These are phyloP conservation scores for Enteromius fasciolatus DNA, from an alignment of 2,797 vertebrate species.

Conservation along the genomic window DNA sequence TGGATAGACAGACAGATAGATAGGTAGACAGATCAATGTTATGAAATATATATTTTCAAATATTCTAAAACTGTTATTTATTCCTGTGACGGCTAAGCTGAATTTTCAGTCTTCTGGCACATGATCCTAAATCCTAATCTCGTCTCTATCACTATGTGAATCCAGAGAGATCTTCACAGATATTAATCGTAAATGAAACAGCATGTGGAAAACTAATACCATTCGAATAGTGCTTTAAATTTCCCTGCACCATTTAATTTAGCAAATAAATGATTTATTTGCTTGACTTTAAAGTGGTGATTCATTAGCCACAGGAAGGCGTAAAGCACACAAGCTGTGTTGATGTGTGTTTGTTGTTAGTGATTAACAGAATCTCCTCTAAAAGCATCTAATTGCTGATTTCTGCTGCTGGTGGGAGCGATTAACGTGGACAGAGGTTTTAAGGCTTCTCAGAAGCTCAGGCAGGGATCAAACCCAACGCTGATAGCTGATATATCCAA, in stretches of 20 bases:
- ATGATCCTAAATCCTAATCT: not conserved
- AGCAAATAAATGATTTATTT: constrained; percentile 20
- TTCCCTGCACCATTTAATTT: not conserved
- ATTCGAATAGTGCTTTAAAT: constrained; percentile 16
- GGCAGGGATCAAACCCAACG: constrained; percentile 20
- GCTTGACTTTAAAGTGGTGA: constrained; percentile 31
- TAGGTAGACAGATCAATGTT: no score
- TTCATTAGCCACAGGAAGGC: constrained; percentile 34
- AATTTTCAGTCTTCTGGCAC: not conserved
- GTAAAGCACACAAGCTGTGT: constrained; percentile 23
- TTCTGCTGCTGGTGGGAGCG: constrained; percentile 27
- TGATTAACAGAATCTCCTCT: constrained; percentile 40
- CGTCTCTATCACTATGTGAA: not conserved
- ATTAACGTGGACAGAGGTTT: constrained; percentile 40
- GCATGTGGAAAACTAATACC: constrained; percentile 12
- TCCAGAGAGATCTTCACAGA: not conserved
- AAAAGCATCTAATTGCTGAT: constrained; percentile 36
- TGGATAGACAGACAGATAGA: no score
- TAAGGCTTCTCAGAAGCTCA: constrained; percentile 23
- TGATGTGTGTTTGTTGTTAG: constrained; percentile 41
- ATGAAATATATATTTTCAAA: not conserved
- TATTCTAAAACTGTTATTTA: not conserved
- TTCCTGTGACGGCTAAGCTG: not conserved
- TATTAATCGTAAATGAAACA: constrained; percentile 1
- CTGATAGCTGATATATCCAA: constrained; percentile 27